Base-by-base conservation (phyloP, 2,797 vertebrate species). In the Perdix hodgsoniae region DNA sequence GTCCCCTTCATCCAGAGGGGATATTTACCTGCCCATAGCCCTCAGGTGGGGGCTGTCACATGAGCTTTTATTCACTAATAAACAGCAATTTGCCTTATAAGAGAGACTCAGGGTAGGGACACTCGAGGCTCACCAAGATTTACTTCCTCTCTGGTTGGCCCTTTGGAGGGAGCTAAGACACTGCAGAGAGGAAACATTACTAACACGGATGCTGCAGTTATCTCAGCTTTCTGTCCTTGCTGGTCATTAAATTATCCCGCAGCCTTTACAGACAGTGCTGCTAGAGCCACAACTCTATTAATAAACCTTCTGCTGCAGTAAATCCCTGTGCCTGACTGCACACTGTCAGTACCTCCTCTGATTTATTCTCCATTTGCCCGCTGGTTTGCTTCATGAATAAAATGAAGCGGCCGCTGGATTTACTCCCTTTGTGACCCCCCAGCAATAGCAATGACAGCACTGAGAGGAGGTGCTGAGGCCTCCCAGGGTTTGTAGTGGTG, bases 211-310 rank as follows among this genome's bases (percentile, higher is more conserved):
- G 64, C 76, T 67, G 5, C 47, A 70, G 29, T 78, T 93, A 88
- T 93, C 89, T 95, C 91, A 94, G 87, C 91, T 94, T 88, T 78
- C 87, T 92, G 73, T 81, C 73, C 49, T 91, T 93, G 42, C 54
- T 92, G 85, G 54, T 93, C 91, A 94, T 92, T 96, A 96, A 95
- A 95, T 96, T 96, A 93, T 94, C 93, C 67, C 87, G 26, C 54
- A 92, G 44, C 21, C 63, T 31, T 88, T 90, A 75, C 63, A 87
- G 86, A 91, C 49, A 42, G 42, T 73, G 59, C 85, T 85, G 69
- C 40, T 81, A 19, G 60, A 81, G 50, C 91, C 61, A 80, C 65
- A 89, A 54, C 76, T 94, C 94, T 94, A 83, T 94, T 93, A 94
- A 94, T 94, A 94, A 95, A 90, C 83, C 33, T 95, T n/a, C 86